Evolutionary conservation across 1,140 invertebrate genomes (phyloP), one percentile per base, ranked within the genome.

Genomic region (Ooceraea biroi): DNA sequence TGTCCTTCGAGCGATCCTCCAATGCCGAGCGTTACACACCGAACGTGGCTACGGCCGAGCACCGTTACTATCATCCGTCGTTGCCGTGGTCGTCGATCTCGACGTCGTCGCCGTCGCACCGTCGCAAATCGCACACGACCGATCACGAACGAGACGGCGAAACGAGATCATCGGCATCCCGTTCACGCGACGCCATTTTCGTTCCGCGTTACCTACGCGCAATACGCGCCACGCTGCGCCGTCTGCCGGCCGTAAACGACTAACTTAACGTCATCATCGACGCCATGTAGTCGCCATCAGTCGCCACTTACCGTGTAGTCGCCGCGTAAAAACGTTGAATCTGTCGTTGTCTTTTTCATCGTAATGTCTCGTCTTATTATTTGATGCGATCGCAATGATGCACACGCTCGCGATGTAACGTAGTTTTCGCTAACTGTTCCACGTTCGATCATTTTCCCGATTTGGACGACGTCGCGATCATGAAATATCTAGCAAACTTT

Each of bases 131-230:
- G 17, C 22, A 84, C 60, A 80, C 69, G 55, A 46, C 50, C 71
- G 82, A 74, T 76, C 72, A 61, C 72, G 30, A 87, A 86, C 72
- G 25, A 36, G 36, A 36, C 66, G 82, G 77, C 69, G 85, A 85
- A 76, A 85, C 85, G 74, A 72, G 78, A 88, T 91, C 88, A 92
- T 91, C 90, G 86, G 74, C 83, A 90, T 36, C 36, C 90, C 89
- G 88, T 91, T 63, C 85, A 91, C 89, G 86, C 88, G 88, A 88
- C 91, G 90, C 92, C 91, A 92, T 92, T 91, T 92, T 92, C 71
- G 85, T 91, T 91, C 89, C 85, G 44, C 60, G 61, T 50, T 77
- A 48, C 27, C n/a, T 12, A 48, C 76, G 14, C 76, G 48, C 55
- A 52, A 74, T 52, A 78, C 58, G 73, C 10, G 22, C 73, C 71